These are phyloP conservation scores for Stenolophus ochropezus DNA, from an alignment of 2,888 invertebrate species.

Conservation along the genomic window DNA sequence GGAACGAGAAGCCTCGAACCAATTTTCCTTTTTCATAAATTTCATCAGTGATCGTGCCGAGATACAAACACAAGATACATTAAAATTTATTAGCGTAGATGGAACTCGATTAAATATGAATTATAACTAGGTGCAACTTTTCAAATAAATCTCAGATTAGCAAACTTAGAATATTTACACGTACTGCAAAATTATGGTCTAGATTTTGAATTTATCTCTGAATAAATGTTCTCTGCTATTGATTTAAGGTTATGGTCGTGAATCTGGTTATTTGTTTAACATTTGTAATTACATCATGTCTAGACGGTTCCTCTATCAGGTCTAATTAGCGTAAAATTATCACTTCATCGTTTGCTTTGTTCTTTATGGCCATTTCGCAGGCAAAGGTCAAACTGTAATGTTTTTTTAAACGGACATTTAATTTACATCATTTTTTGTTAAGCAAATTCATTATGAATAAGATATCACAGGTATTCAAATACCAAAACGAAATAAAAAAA, in stretches of 20 bases:
- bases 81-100: slow-evolving; percentile 31
- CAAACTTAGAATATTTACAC: slow-evolving; percentile 37
- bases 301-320: background rate
- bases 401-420: background rate
- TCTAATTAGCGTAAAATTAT: background rate
- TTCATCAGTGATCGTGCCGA: slow-evolving; percentile 27
- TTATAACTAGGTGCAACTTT: slow-evolving; percentile 39
- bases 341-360: background rate
- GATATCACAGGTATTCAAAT: background rate
- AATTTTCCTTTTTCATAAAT: slow-evolving; percentile 23
- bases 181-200: slow-evolving; percentile 34
- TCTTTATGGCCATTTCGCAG: background rate
- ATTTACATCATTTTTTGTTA: background rate
- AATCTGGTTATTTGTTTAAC: slow-evolving; percentile 20
- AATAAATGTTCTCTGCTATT: slow-evolving; percentile 16
- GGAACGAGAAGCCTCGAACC: background rate
- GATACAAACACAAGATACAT: slow-evolving; percentile 37
- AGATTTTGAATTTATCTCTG: slow-evolving; percentile 28
- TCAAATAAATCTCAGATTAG: slow-evolving; percentile 53
- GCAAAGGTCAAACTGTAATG: background rate
- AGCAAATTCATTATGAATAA: background rate
- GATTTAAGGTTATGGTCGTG: background rate
- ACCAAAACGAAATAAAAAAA: background rate
- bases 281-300: background rate
- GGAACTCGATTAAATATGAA: slow-evolving; percentile 23